Evolutionary conservation across 2,797 vertebrate genomes (phyloP), one percentile per base, ranked within the genome.

Genomic region (Peromyscus attwateri): DNA sequence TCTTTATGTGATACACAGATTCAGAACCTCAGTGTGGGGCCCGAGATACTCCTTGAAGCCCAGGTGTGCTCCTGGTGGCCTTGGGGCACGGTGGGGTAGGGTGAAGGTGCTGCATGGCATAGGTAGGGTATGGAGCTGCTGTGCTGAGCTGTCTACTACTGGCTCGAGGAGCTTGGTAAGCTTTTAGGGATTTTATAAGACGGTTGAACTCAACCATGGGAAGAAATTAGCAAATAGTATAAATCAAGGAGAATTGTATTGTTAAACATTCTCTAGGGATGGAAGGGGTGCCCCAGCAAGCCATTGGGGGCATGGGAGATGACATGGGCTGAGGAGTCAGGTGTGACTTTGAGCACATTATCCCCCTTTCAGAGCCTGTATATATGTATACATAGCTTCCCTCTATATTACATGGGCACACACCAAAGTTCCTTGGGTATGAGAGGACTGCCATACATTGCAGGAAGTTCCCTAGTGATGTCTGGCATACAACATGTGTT

Each of bases 1-100:
- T 96, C 97, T 98, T 94, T 96, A 97, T 96, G 98, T 94, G 98
- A 97, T 83, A 91, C 89, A 37, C 96, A 97, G 68, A 89, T 25
- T 66, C 40, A 27, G 27, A 81, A 75, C 16, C 60, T 55, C 37
- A 0, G 21, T n/a, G n/a, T 40, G 83, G 62, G 37, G 37, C n/a
- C 46, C 49, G 34, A 37, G 25, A 29, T 10, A 25, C 1, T 10
- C 16, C 73, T 31, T 84, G 71, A 21, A 70, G 64, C 46, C 52
- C 1, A 0, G 40, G 40, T 43, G 55, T 60, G 55, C 19, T 52
- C 60, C 14, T 80, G 66, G 16, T 27, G 80, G 68, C 6, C 34
- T 66, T 25, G 16, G 34, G 25, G 62, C 11, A 7, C 0, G 6
- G 52, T 27, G 7, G 68, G 64, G 27, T 37, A 57, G 16, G 49